These are phyloP conservation scores for Neoarius graeffei DNA, from an alignment of 2,113 vertebrate species.

Conservation along the genomic window DNA sequence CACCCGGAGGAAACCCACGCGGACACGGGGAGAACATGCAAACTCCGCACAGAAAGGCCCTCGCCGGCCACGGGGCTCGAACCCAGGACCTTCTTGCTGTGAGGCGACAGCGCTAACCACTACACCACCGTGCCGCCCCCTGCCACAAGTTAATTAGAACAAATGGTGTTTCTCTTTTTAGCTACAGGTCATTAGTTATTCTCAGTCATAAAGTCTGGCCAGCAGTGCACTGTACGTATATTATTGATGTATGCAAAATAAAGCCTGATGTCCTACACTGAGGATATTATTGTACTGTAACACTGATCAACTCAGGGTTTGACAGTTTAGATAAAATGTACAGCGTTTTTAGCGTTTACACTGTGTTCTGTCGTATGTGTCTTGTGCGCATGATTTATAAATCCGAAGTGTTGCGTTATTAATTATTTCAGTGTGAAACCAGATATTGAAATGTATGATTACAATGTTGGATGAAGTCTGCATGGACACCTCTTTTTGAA, in stretches of 20 bases:
- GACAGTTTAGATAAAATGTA: neutral
- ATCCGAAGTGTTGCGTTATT: neutral
- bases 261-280: neutral
- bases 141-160: constrained; percentile 9
- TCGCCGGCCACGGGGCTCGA: too few relatives aligned
- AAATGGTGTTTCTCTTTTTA: constrained; percentile 18
- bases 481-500: neutral
- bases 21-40: too few relatives aligned
- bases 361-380: neutral
- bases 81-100: too few relatives aligned
- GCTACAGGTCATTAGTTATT: neutral
- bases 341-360: neutral
- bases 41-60: too few relatives aligned
- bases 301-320: constrained; percentile 18
- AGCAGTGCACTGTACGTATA: neutral
- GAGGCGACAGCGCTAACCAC: too few relatives aligned
- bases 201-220: neutral
- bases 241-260: constrained; percentile 22
- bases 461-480: constrained; percentile 17
- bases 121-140: too few relatives aligned
- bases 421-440: neutral
- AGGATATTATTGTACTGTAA: constrained; percentile 28
- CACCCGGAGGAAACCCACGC: too few relatives aligned
- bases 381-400: constrained; percentile 1
- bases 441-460: neutral